Percentiles rank a stretch among this genome's conserved stretches.
Conservation (phyloP, 2,888 invertebrate genomes). For the Pseudococcus jackbeardsleyi region DNA sequence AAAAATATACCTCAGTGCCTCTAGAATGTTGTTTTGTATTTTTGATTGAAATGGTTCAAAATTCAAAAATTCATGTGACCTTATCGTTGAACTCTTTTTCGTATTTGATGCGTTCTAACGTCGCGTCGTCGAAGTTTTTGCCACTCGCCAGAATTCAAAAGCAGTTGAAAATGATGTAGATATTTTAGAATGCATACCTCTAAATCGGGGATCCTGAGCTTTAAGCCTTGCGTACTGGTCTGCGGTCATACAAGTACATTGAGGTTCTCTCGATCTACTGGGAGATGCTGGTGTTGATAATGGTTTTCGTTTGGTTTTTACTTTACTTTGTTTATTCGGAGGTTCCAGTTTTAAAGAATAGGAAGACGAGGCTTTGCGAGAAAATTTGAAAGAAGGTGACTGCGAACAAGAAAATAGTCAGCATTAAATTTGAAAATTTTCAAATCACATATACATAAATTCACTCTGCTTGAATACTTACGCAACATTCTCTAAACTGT, state of each 20-base stretch:
- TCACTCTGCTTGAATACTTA: conserved; percentile 76
- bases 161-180: no score
- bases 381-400: conserved; percentile 98
- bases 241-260: conserved; percentile 95
- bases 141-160: no score
- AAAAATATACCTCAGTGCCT: no score
- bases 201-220: conserved; percentile 86
- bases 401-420: conserved; percentile 69
- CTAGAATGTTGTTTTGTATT: no score
- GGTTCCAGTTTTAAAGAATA: conserved; percentile 96
- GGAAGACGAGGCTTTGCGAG: conserved; percentile 96
- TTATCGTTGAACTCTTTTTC: no score
- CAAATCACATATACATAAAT: background rate
- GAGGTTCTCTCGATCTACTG: conserved; percentile 87
- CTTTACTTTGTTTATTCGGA: conserved; percentile 84
- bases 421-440: background rate
- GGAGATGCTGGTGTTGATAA: conserved; percentile 95
- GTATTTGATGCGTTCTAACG: no score
- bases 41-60: no score
- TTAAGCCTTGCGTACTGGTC: conserved; percentile 90
- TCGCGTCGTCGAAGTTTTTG: no score
- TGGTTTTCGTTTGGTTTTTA: conserved; percentile 90
- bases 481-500: conserved; percentile 96
- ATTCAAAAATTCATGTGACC: no score
- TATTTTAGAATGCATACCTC: conserved; percentile 72